These are phyloP conservation scores for Apocheima hispidaria DNA, from an alignment of 2,888 invertebrate species.

Conservation along the genomic window DNA sequence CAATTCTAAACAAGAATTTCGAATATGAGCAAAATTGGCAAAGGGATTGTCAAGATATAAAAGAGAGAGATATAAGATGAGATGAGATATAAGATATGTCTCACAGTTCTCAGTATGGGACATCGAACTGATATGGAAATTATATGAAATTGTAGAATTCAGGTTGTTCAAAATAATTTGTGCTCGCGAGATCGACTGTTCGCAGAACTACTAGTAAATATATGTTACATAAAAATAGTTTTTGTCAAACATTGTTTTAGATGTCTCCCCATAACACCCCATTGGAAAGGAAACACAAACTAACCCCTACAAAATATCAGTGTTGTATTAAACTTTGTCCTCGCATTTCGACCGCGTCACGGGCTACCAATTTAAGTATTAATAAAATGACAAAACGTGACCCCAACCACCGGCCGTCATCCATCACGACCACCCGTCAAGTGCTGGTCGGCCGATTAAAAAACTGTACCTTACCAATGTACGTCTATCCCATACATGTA, in stretches of 20 bases:
- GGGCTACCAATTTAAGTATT: slow-evolving; percentile 83
- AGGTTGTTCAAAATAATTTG: too few species aligned
- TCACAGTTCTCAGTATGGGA: too few species aligned
- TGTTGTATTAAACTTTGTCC: slow-evolving; percentile 60
- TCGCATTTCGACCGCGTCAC: slow-evolving; percentile 76
- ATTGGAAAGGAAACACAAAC: slow-evolving; percentile 11
- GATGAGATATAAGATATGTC: too few species aligned
- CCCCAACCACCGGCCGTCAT: slow-evolving; percentile 72
- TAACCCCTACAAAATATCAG: slow-evolving; percentile 51
- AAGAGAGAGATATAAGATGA: too few species aligned
- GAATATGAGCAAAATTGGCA: too few species aligned
- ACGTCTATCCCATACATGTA: slow-evolving; percentile 55
- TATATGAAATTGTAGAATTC: too few species aligned
- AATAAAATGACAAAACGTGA: slow-evolving; percentile 86
- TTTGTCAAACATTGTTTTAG: not conserved
- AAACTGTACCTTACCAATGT: slow-evolving; percentile 77
- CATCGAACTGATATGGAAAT: too few species aligned
- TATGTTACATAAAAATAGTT: too few species aligned
- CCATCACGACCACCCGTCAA: slow-evolving; percentile 82
- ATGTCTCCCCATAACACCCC: not conserved
- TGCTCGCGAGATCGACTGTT: too few species aligned
- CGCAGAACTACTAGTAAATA: too few species aligned
- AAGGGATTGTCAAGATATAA: too few species aligned
- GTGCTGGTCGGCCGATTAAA: slow-evolving; percentile 81
- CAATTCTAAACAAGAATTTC: too few species aligned